phyloP scores from a whole-genome alignment of 1,140 invertebrate species.

The Hestina assimilis region DNA sequence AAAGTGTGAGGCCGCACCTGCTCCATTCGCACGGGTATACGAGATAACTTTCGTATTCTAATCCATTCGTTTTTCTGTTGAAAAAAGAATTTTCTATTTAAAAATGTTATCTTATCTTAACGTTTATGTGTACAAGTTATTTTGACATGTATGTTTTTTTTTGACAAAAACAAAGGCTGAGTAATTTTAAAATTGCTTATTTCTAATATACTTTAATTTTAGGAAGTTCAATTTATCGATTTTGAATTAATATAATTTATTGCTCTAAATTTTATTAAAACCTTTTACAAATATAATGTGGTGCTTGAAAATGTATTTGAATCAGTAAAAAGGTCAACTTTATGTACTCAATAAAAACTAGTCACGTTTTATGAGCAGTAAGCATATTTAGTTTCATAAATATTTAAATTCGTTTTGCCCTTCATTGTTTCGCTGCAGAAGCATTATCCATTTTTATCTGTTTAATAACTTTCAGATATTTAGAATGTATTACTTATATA shows the following conservation, averaged over 20 bases:
- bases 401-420: background rate
- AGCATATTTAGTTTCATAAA: slow-evolving; percentile 1
- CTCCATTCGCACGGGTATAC: slow-evolving; percentile 51
- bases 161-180: no score
- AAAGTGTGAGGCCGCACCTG: slow-evolving; percentile 44
- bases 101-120: background rate
- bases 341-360: background rate
- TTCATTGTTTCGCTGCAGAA: background rate
- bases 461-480: background rate
- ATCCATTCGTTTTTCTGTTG: slow-evolving; percentile 33
- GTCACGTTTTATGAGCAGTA: background rate
- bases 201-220: no score
- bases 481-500: background rate
- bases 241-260: no score
- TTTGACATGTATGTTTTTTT: no score
- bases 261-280: no score
- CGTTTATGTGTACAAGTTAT: no score
- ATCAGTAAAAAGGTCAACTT: background rate
- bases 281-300: no score
- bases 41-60: slow-evolving; percentile 56
- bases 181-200: no score
- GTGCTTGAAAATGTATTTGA: background rate
- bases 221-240: no score
- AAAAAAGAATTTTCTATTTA: slow-evolving; percentile 27
- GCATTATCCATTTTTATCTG: background rate